Evolutionary conservation across 2,888 invertebrate genomes (phyloP).

Genomic region (Trypoxylon attenuatum): DNA sequence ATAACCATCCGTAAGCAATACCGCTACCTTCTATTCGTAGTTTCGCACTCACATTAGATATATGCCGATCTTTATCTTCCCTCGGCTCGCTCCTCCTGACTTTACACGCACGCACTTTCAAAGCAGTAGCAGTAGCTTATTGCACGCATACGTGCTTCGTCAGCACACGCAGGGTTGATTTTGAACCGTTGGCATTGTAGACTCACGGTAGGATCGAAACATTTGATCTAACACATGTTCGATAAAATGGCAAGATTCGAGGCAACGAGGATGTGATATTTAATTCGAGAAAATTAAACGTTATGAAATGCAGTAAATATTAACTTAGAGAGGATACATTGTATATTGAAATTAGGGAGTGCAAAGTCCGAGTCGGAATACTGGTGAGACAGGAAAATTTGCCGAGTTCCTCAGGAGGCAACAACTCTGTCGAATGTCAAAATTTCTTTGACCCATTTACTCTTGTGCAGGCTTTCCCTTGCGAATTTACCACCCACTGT

Average conservation of each 20-base stretch:
- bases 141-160: neutral
- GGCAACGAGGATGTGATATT: neutral
- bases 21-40: conserved; percentile 66
- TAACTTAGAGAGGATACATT: neutral
- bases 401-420: neutral
- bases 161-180: neutral
- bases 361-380: neutral
- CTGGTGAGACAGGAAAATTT: neutral
- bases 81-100: neutral
- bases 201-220: too few relatives aligned
- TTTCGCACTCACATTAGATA: conserved; percentile 51
- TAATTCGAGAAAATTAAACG: neutral
- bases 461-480: neutral
- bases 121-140: neutral
- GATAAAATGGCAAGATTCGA: too few relatives aligned
- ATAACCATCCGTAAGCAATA: conserved; percentile 70
- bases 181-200: neutral
- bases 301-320: neutral
- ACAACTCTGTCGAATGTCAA: neutral
- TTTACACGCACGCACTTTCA: neutral
- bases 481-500: conserved; percentile 17
- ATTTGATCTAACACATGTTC: too few relatives aligned
- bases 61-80: conserved; percentile 53
- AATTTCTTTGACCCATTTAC: conserved; percentile 49
- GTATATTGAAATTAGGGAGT: neutral